Evolutionary conservation across 1,140 invertebrate species (phyloP).

Genomic region (Cotesia typhae): DNA sequence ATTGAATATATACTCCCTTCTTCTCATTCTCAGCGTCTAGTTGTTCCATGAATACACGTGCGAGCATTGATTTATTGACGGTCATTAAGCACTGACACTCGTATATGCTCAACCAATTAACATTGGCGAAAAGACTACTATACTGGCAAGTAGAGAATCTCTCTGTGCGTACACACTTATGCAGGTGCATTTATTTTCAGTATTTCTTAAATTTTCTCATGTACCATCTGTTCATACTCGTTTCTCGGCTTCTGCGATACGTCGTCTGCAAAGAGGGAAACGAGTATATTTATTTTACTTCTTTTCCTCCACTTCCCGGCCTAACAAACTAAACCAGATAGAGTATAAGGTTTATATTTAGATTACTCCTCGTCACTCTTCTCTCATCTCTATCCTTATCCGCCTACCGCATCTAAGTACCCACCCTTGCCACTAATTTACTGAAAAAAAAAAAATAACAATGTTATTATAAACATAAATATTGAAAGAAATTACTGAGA

Average conservation of each 20-base stretch:
- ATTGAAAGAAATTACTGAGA: constrained; percentile 1
- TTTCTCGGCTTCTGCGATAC: constrained; percentile 38
- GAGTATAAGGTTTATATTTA: constrained; percentile 35
- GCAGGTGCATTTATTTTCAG: constrained; percentile 38
- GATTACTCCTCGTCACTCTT: constrained; percentile 30
- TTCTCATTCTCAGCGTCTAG: background rate
- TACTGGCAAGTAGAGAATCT: background rate
- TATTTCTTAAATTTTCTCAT: constrained; percentile 38
- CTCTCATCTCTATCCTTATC: constrained; percentile 27
- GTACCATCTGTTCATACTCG: constrained; percentile 41
- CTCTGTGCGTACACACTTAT: constrained; percentile 2
- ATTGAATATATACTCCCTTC: constrained; percentile 23
- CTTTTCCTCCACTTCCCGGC: constrained; percentile 37
- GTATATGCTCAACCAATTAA: constrained; percentile 29
- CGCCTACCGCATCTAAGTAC: constrained; percentile 28
- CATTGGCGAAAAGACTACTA: constrained; percentile 23
- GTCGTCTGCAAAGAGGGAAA: constrained; percentile 31
- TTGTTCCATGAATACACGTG: constrained; percentile 27
- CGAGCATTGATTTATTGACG: constrained; percentile 30
- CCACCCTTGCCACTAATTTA: constrained; percentile 33
- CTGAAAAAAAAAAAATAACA: constrained; percentile 10
- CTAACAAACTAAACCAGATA: constrained; percentile 36
- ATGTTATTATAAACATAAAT: constrained; percentile 18
- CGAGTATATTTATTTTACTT: constrained; percentile 38
- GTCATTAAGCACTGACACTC: constrained; percentile 32